Evolutionary conservation across 30 jellyfish, hydroid and myxozoan species (phyloP), one percentile per base, ranked within the genome.

Genomic region (Clytia hemisphaerica): DNA sequence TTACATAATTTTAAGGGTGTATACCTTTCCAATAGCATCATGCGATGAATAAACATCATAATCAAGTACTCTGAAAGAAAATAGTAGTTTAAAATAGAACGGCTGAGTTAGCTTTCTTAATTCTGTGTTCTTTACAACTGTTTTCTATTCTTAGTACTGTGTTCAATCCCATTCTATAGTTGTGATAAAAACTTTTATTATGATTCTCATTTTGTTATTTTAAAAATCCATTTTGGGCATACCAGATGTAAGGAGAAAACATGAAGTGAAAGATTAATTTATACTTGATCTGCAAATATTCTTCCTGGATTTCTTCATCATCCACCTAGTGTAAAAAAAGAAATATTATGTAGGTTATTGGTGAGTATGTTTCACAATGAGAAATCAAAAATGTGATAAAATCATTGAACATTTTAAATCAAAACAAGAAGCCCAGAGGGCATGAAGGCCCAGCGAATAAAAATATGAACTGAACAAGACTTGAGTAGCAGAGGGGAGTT

Each of bases 241-340:
- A 9, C 12, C 35, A 22, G 12, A 51, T 10, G 67, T 7, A 21
- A 51, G 22, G 67, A 15, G 9, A 10, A 51, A 12, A 32, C 9
- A 9, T 58, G 31, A 22, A 58, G 14, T 7, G 31, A 58, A 58
- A 6, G 4, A 34, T 31, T 18, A 18, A 7, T 28, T n/a, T 93
- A 27, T 79, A 88, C 97, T 88, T 88, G 9, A 88, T 64, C 53
- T 79, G 94, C 71, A 88, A 33, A n/a, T 93, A 93, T 45, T 88
- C 97, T 37, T 88, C 97, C 51, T 80, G 97, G 22, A 88, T 60
- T 38, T 80, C 95, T 26, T 88, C 97, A 81, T 88, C 97, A 61
- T 88, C 97, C 19, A 88, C 95, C 97, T 88, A 36, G 57, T 44
- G n/a, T 59, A 28, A 33, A 59, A 70, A 12, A 35, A 6, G n/a